A percentile compares a stretch with the other conserved stretches of the same genome.
Evolutionary conservation across 2,113 vertebrate genomes (phyloP).

Genomic region (Psephotus haematonotus): DNA sequence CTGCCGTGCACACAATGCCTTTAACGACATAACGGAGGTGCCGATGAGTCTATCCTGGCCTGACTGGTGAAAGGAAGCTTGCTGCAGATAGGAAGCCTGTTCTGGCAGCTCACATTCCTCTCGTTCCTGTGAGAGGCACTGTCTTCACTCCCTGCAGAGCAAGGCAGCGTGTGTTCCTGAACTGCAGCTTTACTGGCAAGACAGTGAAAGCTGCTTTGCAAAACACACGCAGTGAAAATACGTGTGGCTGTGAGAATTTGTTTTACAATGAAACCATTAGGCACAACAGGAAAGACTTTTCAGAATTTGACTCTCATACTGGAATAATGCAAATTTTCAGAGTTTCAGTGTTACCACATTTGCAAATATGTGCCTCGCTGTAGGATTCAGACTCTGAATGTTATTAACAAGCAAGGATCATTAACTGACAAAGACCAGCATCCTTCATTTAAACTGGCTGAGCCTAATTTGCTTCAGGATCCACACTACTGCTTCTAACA

Average conservation of each 20-base stretch:
- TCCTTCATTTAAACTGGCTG: background rate
- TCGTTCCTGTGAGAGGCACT: background rate
- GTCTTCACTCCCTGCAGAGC: background rate
- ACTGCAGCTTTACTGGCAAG: background rate
- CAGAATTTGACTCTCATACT: background rate
- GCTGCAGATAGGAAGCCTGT: background rate
- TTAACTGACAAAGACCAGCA: background rate
- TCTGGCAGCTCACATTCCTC: fast-evolving
- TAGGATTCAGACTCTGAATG: background rate
- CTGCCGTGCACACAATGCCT: background rate
- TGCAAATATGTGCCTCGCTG: background rate
- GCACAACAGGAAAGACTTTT: background rate
- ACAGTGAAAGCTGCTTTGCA: background rate
- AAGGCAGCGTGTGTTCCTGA: fast-evolving
- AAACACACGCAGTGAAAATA: fast-evolving
- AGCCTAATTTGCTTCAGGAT: background rate
- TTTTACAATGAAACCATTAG: background rate
- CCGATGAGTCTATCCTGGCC: fast-evolving
- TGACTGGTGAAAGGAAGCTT: fast-evolving
- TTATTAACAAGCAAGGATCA: background rate
- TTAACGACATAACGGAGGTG: background rate
- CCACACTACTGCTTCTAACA: fast-evolving
- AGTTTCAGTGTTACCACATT: background rate
- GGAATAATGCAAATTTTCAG: background rate
- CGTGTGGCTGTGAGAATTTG: fast-evolving